Evolutionary conservation across 2,888 invertebrate species (phyloP).

Genomic region (Troglohyphantes excavatus): DNA sequence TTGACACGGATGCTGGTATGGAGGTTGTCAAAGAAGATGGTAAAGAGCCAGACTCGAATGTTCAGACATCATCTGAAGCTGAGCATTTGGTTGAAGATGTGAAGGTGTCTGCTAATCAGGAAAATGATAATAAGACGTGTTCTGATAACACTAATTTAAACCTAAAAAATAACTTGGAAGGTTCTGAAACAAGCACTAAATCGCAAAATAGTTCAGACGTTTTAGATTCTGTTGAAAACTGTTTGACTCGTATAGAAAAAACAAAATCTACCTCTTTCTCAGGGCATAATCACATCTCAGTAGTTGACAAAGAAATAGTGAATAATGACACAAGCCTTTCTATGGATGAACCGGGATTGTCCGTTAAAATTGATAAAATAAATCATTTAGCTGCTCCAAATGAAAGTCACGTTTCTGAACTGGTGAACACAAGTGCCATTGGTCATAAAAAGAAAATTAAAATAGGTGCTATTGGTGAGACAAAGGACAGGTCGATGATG

Average conservation of each 20-base stretch:
- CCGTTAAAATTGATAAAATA: constrained; percentile 19
- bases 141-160: neutral
- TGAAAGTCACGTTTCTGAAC: neutral
- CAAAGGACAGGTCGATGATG: neutral
- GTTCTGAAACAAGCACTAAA: neutral
- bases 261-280: constrained; percentile 30
- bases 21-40: neutral
- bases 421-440: constrained; percentile 6
- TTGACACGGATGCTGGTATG: neutral
- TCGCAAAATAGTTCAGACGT: neutral
- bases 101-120: neutral
- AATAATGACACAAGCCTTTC: neutral
- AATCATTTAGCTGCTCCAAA: neutral
- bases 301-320: neutral
- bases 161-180: neutral
- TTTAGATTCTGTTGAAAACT: constrained; percentile 17
- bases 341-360: neutral
- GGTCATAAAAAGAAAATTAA: neutral
- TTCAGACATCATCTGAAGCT: neutral
- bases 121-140: neutral
- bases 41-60: neutral
- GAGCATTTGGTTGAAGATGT: neutral
- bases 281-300: constrained; percentile 11
- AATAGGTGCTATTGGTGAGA: neutral
- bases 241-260: neutral